Percentiles rank a stretch among this genome's conserved stretches.
Evolutionary conservation across 1,140 invertebrate species (phyloP).

Genomic region (Drosophila funebris): DNA sequence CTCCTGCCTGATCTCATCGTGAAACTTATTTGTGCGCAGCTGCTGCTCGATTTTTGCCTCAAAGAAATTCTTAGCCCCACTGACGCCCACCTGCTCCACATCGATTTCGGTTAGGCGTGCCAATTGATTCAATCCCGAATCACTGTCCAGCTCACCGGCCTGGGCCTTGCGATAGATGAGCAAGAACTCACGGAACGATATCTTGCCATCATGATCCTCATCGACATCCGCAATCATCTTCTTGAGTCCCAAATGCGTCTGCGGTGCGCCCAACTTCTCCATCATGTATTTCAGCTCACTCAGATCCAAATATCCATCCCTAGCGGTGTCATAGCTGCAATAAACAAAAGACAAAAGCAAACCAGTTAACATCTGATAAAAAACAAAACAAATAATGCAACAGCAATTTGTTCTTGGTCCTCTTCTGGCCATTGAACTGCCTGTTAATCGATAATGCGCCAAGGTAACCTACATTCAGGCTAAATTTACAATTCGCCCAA

Average conservation of each 20-base stretch:
- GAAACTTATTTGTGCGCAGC: constrained; percentile 91
- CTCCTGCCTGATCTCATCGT: constrained; percentile 93
- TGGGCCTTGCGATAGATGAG: constrained; percentile 94
- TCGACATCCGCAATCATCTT: constrained; percentile 97
- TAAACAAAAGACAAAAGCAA: constrained; percentile 22
- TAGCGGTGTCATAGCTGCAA: constrained; percentile 94
- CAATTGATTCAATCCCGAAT: constrained; percentile 92
- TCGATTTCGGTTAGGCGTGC: constrained; percentile 94
- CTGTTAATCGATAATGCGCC: constrained; percentile 53
- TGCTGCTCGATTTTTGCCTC: constrained; percentile 96
- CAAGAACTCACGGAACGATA: constrained; percentile 96
- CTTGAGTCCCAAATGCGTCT: constrained; percentile 96
- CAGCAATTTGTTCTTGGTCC: background rate
- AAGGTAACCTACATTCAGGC: constrained; percentile 54
- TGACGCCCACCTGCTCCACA: constrained; percentile 94
- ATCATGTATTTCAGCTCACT: constrained; percentile 97
- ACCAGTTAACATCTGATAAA: constrained; percentile 15
- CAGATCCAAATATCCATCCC: constrained; percentile 94
- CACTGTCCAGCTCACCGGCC: constrained; percentile 91
- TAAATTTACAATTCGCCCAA: constrained; percentile 31
- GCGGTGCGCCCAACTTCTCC: constrained; percentile 97
- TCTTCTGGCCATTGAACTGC: constrained; percentile 38
- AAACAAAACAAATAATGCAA: background rate
- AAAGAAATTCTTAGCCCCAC: constrained; percentile 95
- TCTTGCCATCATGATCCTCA: constrained; percentile 94